Evolutionary conservation across 2,888 invertebrate genomes (phyloP).

Genomic region (Himalopsyche kuldschensis): DNA sequence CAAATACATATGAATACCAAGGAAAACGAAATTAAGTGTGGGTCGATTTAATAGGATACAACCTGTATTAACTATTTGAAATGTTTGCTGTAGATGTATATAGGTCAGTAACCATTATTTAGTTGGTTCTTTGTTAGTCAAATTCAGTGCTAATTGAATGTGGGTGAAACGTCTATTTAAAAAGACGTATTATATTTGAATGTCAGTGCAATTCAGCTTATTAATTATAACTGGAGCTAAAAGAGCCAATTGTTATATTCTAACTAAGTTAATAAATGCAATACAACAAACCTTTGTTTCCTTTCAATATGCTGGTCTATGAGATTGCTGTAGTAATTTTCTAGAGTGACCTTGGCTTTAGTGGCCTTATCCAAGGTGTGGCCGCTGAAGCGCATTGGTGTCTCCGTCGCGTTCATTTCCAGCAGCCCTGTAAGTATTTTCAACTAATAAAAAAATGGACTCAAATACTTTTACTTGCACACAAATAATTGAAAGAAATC

Average conservation of each 20-base stretch:
- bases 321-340: constrained; percentile 99
- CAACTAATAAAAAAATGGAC: constrained; percentile 16
- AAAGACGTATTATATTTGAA: no score
- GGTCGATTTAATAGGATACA: no score
- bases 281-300: constrained; percentile 74
- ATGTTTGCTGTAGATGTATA: background rate
- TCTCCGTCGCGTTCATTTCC: constrained; percentile 84
- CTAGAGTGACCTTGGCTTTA: constrained; percentile 97
- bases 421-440: constrained; percentile 67
- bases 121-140: background rate
- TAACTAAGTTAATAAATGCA: no score
- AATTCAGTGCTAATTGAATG: background rate
- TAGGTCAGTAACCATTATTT: background rate
- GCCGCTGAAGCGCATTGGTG: constrained; percentile 89
- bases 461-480: background rate
- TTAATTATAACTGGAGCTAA: no score
- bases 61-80: background rate
- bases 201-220: no score
- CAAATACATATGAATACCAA: no score
- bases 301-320: constrained; percentile 97
- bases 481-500: background rate
- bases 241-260: no score
- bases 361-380: constrained; percentile 98
- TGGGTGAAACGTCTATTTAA: no score
- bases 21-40: no score